A percentile compares a stretch with the other conserved stretches of the same genome.
These are phyloP conservation scores for Trichoplusia ni DNA, from an alignment of 1,140 invertebrate genomes.

Conservation along the genomic window DNA sequence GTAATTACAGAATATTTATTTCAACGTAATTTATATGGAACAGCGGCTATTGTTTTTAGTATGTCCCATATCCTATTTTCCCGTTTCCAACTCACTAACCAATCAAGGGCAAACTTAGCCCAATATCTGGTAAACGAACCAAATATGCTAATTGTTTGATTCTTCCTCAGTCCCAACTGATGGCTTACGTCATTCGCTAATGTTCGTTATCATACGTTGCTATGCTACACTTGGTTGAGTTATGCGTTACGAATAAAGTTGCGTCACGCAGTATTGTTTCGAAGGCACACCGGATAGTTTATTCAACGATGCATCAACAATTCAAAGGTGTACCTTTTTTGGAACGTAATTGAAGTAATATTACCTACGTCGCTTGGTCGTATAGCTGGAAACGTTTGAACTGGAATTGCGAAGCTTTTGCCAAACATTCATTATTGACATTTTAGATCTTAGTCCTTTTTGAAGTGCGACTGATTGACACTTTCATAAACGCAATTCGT, in stretches of 20 bases:
- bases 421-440: no score
- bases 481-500: background rate
- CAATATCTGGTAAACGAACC: background rate
- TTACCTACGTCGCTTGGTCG: background rate
- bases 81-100: background rate
- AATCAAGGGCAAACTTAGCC: background rate
- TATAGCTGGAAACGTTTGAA: background rate
- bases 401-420: background rate
- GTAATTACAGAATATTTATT: no score
- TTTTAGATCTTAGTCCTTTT: background rate
- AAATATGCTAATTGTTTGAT: background rate
- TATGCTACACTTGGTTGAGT: conserved; percentile 5
- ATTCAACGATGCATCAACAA: conserved; percentile 24
- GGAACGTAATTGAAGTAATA: conserved; percentile 19
- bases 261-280: conserved; percentile 14
- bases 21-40: no score
- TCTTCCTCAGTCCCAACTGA: conserved; percentile 5
- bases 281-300: conserved; percentile 16
- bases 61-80: background rate
- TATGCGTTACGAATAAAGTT: conserved; percentile 10
- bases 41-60: no score
- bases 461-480: background rate
- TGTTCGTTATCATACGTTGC: conserved; percentile 14
- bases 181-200: conserved; percentile 18
- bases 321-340: conserved; percentile 20